Percentiles rank a stretch among this genome's conserved stretches.
phyloP scores from a whole-genome alignment of 2,888 invertebrate genomes.

The Cryptus armator region DNA sequence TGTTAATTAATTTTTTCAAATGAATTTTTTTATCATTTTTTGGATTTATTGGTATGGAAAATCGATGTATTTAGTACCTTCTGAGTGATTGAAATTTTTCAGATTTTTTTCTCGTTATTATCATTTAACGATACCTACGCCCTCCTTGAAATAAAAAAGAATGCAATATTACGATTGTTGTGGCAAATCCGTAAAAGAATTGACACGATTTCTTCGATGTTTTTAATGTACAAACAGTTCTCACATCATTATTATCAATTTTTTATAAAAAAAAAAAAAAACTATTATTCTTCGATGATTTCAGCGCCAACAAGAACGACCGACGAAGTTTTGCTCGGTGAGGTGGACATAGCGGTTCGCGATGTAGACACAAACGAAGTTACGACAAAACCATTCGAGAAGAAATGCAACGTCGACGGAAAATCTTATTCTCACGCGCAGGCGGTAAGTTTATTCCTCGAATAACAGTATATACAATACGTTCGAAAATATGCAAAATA shows the following conservation, averaged over 20 bases:
- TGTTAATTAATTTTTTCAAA: too few relatives aligned
- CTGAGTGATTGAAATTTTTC: too few relatives aligned
- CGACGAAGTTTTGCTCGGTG: slow-evolving; percentile 79
- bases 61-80: too few relatives aligned
- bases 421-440: slow-evolving; percentile 81
- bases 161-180: too few relatives aligned
- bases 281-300: slow-evolving; percentile 66
- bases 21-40: too few relatives aligned
- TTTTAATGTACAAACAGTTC: neutral
- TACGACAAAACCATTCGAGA: slow-evolving; percentile 77
- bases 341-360: slow-evolving; percentile 79
- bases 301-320: slow-evolving; percentile 78
- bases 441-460: slow-evolving; percentile 74
- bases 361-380: slow-evolving; percentile 73
- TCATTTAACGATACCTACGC: too few relatives aligned
- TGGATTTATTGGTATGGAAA: too few relatives aligned
- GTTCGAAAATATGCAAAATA: neutral
- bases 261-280: neutral
- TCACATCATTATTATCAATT: neutral
- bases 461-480: neutral
- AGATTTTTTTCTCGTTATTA: too few relatives aligned
- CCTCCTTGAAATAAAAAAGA: too few relatives aligned
- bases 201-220: too few relatives aligned
- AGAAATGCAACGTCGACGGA: slow-evolving; percentile 80
- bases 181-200: too few relatives aligned